These are phyloP conservation scores for Brotula barbata DNA, from an alignment of 2,797 vertebrate species.

Conservation along the genomic window DNA sequence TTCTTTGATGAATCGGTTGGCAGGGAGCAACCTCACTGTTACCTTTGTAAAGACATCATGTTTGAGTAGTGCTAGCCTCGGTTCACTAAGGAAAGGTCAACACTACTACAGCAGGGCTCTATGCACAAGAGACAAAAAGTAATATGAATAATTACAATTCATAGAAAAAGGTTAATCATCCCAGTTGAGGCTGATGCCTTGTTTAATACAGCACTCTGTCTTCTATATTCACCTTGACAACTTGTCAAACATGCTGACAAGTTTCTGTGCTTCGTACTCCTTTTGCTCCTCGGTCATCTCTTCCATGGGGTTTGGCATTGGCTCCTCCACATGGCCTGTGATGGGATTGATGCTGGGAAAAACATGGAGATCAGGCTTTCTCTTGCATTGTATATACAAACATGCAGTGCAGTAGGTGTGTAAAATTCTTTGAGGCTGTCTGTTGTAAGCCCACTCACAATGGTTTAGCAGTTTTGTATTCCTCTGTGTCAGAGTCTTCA, in stretches of 20 bases:
- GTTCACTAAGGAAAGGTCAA: conserved; percentile 74
- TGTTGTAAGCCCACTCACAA: conserved; percentile 71
- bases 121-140: conserved; percentile 40
- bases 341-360: conserved; percentile 93
- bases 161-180: conserved; percentile 30
- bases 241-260: conserved; percentile 96
- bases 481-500: conserved; percentile 97
- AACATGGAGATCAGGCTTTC: not conserved
- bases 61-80: conserved; percentile 42
- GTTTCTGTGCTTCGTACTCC: conserved; percentile 96
- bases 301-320: conserved; percentile 93
- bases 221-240: conserved; percentile 86
- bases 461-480: conserved; percentile 95
- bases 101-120: conserved; percentile 43
- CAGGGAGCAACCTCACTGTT: conserved; percentile 81
- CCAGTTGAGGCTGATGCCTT: conserved; percentile 11
- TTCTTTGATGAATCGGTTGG: conserved; percentile 89
- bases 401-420: too few relatives aligned
- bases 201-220: not conserved
- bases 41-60: conserved; percentile 55
- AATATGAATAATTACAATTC: conserved; percentile 41
- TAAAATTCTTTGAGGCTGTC: not conserved
- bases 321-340: conserved; percentile 95
- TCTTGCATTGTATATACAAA: not conserved
- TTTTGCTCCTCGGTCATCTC: conserved; percentile 99